Evolutionary conservation across 2,113 vertebrate genomes (phyloP).

Genomic region (Polypterus bichir): DNA sequence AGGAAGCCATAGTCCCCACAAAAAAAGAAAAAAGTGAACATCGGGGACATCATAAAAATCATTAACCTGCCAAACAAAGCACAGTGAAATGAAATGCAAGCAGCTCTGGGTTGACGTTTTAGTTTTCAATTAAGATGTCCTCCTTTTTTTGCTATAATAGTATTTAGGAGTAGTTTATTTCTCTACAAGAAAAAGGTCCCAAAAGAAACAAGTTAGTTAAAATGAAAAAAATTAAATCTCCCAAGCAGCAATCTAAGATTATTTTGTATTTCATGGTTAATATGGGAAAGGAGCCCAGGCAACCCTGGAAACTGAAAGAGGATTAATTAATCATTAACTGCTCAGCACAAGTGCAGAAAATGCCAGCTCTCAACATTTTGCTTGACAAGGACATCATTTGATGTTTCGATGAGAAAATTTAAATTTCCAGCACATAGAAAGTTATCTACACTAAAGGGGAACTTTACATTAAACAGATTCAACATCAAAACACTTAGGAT

Average conservation of each 20-base stretch:
- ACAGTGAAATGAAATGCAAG: no score
- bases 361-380: conserved; percentile 22
- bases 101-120: no score
- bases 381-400: conserved; percentile 35
- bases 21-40: no score
- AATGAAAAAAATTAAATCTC: not conserved
- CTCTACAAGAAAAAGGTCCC: no score
- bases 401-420: conserved; percentile 42
- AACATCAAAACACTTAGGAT: conserved; percentile 53
- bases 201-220: not conserved
- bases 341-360: conserved; percentile 37
- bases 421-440: conserved; percentile 55
- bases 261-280: conserved; percentile 48
- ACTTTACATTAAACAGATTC: conserved; percentile 53
- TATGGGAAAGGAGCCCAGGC: conserved; percentile 34
- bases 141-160: no score
- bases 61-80: no score
- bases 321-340: conserved; percentile 60
- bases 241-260: not conserved
- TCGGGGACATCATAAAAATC: no score
- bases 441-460: conserved; percentile 52
- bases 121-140: no score
- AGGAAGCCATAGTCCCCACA: no score
- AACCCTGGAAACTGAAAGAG: conserved; percentile 30
- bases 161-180: no score